Percentiles rank a stretch among this genome's conserved stretches.
phyloP scores from a whole-genome alignment of 2,888 invertebrate species.

The Cantharis lateralis region DNA sequence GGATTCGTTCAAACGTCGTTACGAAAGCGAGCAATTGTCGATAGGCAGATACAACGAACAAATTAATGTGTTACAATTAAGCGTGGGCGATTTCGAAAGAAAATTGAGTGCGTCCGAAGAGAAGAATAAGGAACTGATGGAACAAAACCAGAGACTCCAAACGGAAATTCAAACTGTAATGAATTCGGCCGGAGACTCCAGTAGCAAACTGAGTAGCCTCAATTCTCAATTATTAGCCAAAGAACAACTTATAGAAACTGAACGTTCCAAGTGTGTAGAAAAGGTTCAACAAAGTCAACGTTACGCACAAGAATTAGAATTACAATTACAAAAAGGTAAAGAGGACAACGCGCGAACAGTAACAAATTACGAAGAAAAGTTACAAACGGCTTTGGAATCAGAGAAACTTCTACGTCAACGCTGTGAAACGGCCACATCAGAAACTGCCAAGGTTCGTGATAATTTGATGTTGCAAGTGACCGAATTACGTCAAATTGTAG shows the following conservation, averaged over 20 bases:
- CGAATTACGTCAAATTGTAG: conserved; percentile 51
- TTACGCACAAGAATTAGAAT: conserved; percentile 31
- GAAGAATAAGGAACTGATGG: conserved; percentile 60
- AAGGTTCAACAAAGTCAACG: conserved; percentile 42
- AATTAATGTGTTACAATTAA: conserved; percentile 59
- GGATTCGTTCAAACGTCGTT: conserved; percentile 32
- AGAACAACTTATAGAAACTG: conserved; percentile 36
- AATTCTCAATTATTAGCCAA: conserved; percentile 42
- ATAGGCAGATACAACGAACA: conserved; percentile 34
- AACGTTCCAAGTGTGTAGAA: conserved; percentile 38
- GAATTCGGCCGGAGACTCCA: conserved; percentile 42
- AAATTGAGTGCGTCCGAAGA: conserved; percentile 59
- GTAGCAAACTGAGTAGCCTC: conserved; percentile 42
- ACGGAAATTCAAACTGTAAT: conserved; percentile 56
- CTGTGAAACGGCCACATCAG: conserved; percentile 5
- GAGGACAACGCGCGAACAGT: conserved; percentile 38
- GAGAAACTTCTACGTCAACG: conserved; percentile 37
- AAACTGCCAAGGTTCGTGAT: conserved; percentile 20
- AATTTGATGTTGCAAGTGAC: conserved; percentile 31
- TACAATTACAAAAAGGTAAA: conserved; percentile 36
- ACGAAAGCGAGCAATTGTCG: conserved; percentile 32
- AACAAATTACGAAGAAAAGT: conserved; percentile 32
- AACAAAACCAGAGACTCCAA: conserved; percentile 63
- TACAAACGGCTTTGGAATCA: conserved; percentile 37
- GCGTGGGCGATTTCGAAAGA: conserved; percentile 63